Evolutionary conservation across 2,888 invertebrate species (phyloP), one percentile per base, ranked within the genome.

Genomic region (Ennomos fuscantarius): DNA sequence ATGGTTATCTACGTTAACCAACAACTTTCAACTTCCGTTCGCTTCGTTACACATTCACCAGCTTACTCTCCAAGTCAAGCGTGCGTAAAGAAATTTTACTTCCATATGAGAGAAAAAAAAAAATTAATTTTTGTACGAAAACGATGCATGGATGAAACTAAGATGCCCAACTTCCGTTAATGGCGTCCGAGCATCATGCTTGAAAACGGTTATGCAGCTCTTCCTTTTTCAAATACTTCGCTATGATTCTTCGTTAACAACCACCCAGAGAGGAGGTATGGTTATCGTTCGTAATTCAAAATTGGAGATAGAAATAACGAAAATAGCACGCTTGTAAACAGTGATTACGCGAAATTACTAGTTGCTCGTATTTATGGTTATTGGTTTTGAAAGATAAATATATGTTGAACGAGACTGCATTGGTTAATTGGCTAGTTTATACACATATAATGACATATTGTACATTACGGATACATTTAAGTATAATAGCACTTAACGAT

Each of bases 291-390:
- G 73, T 74, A 76, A 84, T 83, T 82, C 75, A 61, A 78, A 78
- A 82, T 81, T 79, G 76, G 69, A 81, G 78, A 81, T 81, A 76
- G 79, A 79, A 78, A 76, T 78, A 74, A 45, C 35, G 68, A 47
- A 79, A 79, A 80, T 82, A 78, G 74, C 66, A 63, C 59, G 69
- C 71, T 72, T n/a, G 55, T 66, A 62, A 48, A 36, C 58, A 65
- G 72, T 74, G 76, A 79, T 76, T 74, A 72, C 47, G 39, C 44
- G 50, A 51, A 60, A 62, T 60, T 52, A 62, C 53, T 32, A 47
- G 57, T 57, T 60, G n/a, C n/a, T n/a, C n/a, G n/a, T n/a, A 54
- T 60, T 60, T 53, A 47, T 49, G 57, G 46, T 53, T 55, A 62
- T 65, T 55, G 53, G 50, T 45, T 47, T 36, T 36, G 46, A 42